Evolutionary conservation across 2,113 vertebrate genomes (phyloP), one percentile per base, ranked within the genome.

Genomic region (Silurus meridionalis): DNA sequence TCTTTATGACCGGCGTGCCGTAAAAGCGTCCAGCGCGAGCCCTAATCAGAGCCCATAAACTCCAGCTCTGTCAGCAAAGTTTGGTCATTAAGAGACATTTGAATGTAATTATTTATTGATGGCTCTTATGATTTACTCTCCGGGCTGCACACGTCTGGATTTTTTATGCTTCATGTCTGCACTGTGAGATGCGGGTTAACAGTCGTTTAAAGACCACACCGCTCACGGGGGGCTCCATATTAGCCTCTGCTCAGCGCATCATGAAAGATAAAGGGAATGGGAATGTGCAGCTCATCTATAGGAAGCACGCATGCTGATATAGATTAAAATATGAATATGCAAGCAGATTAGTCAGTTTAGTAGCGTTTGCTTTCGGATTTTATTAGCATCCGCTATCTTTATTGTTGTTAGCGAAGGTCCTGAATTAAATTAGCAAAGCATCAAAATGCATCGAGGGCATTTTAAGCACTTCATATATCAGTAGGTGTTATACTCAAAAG

Each of bases 61-160:
- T 92, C 90, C 58, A 86, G 87, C 92, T 88, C 91, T 90, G 92
- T 96, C 92, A 96, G 95, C 94, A 95, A 92, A 94, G 94, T 94
- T 92, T 84, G 89, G 91, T 95, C 93, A 93, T 95, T 95, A 94
- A 94, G 93, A 93, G 90, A 90, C 91, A 91, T 95, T 96, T 95
- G 94, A 93, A 90, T 94, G 90, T 93, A 94, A 94, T 95, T 96
- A 96, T 94, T 95, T 96, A 95, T 96, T 95, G 93, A 96, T 94
- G 94, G 88, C 83, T 91, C 92, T 89, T 90, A 91, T 93, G 94
- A 95, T 95, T 95, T 93, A 92, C 94, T 88, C 92, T 93, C 91
- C 14, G 80, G 90, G 52, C 87, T 91, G 85, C 89, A 78, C 87
- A 75, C 63, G 25, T 90, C 87, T 89, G 88, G 85, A 85, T 89